Conservation (phyloP, 2,113 vertebrate species). For the Oxygymnocypris stewartii region DNA sequence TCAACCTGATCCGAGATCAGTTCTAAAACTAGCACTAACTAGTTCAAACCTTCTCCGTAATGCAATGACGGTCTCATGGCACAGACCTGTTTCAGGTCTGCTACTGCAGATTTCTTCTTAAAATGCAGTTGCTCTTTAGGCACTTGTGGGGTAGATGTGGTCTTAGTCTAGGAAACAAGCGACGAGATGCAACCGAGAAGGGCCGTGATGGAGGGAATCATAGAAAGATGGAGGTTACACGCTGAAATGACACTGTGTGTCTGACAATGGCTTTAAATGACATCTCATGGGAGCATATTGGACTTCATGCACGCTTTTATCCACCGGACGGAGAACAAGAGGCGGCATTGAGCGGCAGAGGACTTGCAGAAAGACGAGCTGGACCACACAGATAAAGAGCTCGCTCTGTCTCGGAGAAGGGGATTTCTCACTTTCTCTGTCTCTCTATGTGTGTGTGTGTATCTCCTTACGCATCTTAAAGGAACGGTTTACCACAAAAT, state of each 20-base stretch:
- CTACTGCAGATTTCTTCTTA: background rate
- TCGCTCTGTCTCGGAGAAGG: slow-evolving; percentile 77
- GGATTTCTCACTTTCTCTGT: slow-evolving; percentile 55
- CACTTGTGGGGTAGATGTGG: background rate
- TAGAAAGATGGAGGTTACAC: slow-evolving; percentile 58
- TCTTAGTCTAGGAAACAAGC: background rate
- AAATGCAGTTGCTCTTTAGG: background rate
- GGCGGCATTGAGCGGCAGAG: slow-evolving; percentile 81
- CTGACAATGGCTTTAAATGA: slow-evolving; percentile 78
- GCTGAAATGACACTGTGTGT: slow-evolving; percentile 64
- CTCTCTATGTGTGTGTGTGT: slow-evolving; percentile 15
- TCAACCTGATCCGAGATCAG: background rate
- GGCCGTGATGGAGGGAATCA: slow-evolving; percentile 22
- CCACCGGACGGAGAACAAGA: slow-evolving; percentile 89
- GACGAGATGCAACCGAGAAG: background rate
- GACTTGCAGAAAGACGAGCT: slow-evolving; percentile 64
- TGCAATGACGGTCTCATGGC: background rate
- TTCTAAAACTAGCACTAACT: background rate
- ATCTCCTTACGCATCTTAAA: slow-evolving; percentile 48
- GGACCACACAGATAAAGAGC: slow-evolving; percentile 95
- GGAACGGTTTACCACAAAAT: slow-evolving; percentile 25
- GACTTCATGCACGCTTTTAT: slow-evolving; percentile 85
- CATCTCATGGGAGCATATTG: slow-evolving; percentile 88
- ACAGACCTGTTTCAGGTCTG: background rate
- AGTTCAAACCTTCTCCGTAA: background rate